These are phyloP conservation scores for Coreoperca whiteheadi DNA, from an alignment of 2,113 vertebrate genomes.

Conservation along the genomic window DNA sequence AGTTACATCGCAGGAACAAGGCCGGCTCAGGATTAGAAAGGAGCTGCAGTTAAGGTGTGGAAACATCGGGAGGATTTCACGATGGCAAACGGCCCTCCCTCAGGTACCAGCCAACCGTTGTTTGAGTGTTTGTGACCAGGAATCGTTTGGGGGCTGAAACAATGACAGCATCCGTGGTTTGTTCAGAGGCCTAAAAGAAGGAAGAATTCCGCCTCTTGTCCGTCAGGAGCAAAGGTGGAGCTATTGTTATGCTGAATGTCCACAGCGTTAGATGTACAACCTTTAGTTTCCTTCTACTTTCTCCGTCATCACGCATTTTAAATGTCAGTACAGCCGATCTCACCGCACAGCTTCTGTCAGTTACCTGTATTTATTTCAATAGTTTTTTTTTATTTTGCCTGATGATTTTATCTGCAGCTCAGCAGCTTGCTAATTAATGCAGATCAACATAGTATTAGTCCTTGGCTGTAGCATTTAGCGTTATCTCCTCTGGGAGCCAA, in stretches of 20 bases:
- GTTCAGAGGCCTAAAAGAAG: not conserved
- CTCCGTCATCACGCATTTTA: not conserved
- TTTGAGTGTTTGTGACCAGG: constrained; percentile 3
- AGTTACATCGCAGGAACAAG: not conserved
- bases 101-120: constrained; percentile 40
- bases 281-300: not conserved
- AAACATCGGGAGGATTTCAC: constrained; percentile 21
- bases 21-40: not conserved
- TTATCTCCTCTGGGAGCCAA: too few relatives aligned
- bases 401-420: not conserved
- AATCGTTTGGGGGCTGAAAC: not conserved
- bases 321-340: not conserved
- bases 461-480: too few relatives aligned
- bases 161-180: not conserved
- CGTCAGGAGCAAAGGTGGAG: not conserved
- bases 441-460: not conserved
- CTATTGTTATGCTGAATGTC: not conserved
- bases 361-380: too few relatives aligned
- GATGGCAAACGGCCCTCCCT: constrained; percentile 19
- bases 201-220: not conserved
- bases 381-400: not conserved
- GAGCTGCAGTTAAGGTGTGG: constrained; percentile 16
- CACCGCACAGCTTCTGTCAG: not conserved
- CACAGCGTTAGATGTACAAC: not conserved
- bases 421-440: too few relatives aligned